These are phyloP conservation scores for Grus americana DNA, from an alignment of 2,113 vertebrate genomes.

Conservation along the genomic window DNA sequence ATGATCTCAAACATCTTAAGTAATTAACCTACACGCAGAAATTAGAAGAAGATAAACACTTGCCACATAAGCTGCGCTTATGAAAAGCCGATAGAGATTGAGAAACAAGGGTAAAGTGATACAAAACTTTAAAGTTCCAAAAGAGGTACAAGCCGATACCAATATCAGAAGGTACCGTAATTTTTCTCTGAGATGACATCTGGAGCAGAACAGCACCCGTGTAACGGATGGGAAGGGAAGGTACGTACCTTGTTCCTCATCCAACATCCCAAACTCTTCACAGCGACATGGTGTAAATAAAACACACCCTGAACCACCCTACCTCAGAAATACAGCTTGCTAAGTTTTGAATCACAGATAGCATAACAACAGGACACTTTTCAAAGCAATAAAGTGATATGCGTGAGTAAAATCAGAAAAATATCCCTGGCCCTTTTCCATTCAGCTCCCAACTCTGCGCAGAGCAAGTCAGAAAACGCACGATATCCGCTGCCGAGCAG, in stretches of 20 bases:
- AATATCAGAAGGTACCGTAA: neutral
- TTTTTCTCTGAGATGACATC: neutral
- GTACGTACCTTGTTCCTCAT: neutral
- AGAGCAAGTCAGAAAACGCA: neutral
- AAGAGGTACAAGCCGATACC: neutral
- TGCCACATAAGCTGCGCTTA: rapidly evolving
- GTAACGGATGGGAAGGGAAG: neutral
- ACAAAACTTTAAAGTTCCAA: neutral
- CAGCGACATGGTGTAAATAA: neutral
- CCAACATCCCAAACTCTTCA: neutral
- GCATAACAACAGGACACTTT: neutral
- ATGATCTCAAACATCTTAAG: neutral
- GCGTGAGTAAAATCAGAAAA: neutral
- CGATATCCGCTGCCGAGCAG: neutral
- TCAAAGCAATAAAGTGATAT: neutral
- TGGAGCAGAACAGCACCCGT: neutral
- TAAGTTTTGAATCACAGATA: neutral
- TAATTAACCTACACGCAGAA: neutral
- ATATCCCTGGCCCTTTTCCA: rapidly evolving
- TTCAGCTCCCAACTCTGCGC: neutral
- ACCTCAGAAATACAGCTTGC: neutral
- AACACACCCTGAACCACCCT: neutral
- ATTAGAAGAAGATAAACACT: neutral
- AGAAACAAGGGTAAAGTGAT: neutral
- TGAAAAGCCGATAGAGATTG: neutral